Percentiles rank a stretch among this genome's conserved stretches.
phyloP scores from a whole-genome alignment of 2,797 vertebrate genomes.

The Hemitrygon akajei region DNA sequence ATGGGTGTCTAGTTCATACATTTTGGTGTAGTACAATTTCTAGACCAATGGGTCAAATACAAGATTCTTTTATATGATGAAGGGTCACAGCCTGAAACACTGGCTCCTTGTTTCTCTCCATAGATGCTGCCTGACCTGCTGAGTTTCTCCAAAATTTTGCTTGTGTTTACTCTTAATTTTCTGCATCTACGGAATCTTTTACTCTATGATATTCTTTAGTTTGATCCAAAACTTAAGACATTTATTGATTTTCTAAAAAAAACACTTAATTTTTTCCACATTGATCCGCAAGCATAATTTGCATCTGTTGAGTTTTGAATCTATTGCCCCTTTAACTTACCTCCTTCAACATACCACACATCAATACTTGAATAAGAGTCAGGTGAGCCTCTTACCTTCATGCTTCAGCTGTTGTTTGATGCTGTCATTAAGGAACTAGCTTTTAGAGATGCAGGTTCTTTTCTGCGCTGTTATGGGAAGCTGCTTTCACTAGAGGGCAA shows the following conservation, averaged over 20 bases:
- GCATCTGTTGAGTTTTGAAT: neutral
- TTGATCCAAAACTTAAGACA: neutral
- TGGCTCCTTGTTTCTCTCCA: too few relatives aligned
- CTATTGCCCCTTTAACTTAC: neutral
- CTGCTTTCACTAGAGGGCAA: too few relatives aligned
- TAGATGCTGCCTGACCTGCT: too few relatives aligned
- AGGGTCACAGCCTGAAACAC: too few relatives aligned
- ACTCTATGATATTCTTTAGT: neutral
- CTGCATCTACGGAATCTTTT: too few relatives aligned
- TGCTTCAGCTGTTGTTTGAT: neutral
- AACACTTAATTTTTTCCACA: neutral
- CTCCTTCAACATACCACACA: neutral
- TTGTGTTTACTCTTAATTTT: too few relatives aligned
- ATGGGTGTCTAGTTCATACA: too few relatives aligned
- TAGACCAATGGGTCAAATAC: too few relatives aligned
- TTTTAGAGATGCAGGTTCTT: neutral
- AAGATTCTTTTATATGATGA: too few relatives aligned
- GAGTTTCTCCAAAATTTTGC: too few relatives aligned
- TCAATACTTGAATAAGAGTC: neutral
- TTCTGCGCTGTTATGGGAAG: neutral
- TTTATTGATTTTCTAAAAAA: neutral
- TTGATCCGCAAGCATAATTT: neutral
- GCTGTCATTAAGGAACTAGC: neutral
- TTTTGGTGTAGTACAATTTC: too few relatives aligned
- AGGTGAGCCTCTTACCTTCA: neutral